These are phyloP conservation scores for Elgaria multicarinata DNA, from an alignment of 2,113 vertebrate genomes.

Conservation along the genomic window DNA sequence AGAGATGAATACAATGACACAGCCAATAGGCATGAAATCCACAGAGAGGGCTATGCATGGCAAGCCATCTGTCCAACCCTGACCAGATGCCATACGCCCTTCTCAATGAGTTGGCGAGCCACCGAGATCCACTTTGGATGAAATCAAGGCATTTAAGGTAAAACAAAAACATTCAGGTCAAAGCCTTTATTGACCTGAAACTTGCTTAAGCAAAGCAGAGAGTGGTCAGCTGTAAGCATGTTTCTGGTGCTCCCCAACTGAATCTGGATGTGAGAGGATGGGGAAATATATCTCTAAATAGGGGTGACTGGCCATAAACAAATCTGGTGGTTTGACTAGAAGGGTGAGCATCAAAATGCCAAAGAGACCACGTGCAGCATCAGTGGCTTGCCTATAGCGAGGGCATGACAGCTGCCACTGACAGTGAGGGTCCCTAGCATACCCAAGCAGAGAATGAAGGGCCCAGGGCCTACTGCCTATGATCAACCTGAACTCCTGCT, in stretches of 20 bases:
- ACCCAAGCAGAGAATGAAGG: background rate
- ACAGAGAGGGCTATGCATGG: background rate
- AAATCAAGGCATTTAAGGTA: background rate
- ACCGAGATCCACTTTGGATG: background rate
- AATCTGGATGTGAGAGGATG: background rate
- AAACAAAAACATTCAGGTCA: background rate
- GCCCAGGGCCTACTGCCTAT: background rate
- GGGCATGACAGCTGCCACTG: background rate
- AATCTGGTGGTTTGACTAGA: background rate
- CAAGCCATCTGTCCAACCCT: background rate
- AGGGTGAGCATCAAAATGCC: background rate
- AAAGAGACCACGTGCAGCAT: background rate
- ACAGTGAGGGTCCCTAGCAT: background rate
- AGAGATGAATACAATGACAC: background rate
- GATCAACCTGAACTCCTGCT: no score
- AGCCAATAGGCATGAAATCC: constrained; percentile 10
- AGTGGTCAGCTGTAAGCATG: background rate
- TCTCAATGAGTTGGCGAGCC: background rate
- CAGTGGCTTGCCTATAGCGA: background rate
- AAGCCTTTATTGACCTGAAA: constrained; percentile 1
- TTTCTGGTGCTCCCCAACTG: background rate
- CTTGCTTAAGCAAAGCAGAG: background rate
- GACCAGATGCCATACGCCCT: background rate
- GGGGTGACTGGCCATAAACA: background rate
- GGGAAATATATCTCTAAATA: background rate